Base-by-base conservation (phyloP, 2,888 invertebrate genomes). In the Tenthredo distinguenda region DNA sequence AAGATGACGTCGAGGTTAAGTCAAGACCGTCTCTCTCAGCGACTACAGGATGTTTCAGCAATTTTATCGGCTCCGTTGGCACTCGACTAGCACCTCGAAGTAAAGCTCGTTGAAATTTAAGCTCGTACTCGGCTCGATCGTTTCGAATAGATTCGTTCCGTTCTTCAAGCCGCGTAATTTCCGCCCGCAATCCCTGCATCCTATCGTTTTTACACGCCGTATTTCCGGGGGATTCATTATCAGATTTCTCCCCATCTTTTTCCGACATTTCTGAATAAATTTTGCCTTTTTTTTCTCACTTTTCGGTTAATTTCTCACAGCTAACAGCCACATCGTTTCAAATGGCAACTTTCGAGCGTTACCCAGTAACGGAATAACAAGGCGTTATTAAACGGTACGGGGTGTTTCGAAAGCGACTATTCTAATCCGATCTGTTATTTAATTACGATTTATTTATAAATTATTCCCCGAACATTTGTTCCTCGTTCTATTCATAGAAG, bases 31-130 rank as follows among this genome's bases (percentile, higher is more conserved):
- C 81, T 21, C 62, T 50, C 15, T 62, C 58, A 10, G 21, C n/a
- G 12, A 40, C 81, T 9, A 81, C 58, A 50, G 81, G 81, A 81
- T 81, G 81, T 40, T 81, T 81, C 58, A 81, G 40, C 37, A 37
- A 40, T 31, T 81, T 81, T 10, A 81, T 81, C 62, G 62, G 81
- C 34, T 81, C 21, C 77, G 18, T 55, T 58, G 34, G 58, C 10
- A 40, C 81, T 81, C 40, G 58, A 40, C 15, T 58, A 81, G 40
- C 40, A 37, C 81, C 81, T 37, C 62, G 81, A 81, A 81, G 58
- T 21, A 81, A 40, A 40, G 62, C 81, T 37, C 40, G 81, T 62
- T 81, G 81, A 26, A 81, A 81, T 58, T 62, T 81, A 18, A 81
- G 12, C 15, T 81, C 81, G 62, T 62, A 37, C 21, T 81, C 81